These are phyloP conservation scores for Aegypius monachus DNA, from an alignment of 2,113 vertebrate species.

Conservation along the genomic window DNA sequence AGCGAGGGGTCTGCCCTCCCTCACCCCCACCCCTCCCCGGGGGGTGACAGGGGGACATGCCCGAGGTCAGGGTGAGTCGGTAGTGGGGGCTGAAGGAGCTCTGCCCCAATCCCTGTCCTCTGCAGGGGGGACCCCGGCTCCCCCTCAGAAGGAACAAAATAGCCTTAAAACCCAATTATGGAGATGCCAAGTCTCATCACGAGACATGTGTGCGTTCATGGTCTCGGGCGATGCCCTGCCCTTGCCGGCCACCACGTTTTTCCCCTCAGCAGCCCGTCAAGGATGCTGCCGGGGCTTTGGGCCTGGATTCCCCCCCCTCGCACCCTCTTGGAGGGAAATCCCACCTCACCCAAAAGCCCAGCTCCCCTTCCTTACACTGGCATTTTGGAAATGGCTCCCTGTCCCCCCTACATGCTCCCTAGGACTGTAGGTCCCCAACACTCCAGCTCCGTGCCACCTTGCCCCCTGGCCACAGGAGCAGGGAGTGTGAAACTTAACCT, in stretches of 20 bases:
- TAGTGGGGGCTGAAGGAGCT: neutral
- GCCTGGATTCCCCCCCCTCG: fast-evolving
- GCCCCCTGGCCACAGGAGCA: fast-evolving
- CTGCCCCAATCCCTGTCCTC: neutral
- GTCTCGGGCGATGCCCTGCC: neutral
- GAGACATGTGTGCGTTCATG: fast-evolving
- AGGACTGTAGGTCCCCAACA: fast-evolving
- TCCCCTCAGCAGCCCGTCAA: neutral
- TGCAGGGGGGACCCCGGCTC: fast-evolving
- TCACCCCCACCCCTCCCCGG: fast-evolving
- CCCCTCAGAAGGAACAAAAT: neutral
- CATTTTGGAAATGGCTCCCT: neutral
- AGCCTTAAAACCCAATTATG: neutral
- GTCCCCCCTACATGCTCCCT: neutral
- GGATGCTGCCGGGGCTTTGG: neutral
- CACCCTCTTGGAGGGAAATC: neutral
- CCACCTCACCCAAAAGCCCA: neutral
- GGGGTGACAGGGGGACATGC: neutral
- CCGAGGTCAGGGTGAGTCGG: fast-evolving
- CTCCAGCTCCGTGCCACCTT: neutral
- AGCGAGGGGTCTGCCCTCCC: neutral
- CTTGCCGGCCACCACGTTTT: neutral
- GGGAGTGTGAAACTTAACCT: neutral
- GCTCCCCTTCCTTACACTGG: neutral
- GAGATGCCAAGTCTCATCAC: neutral